Conservation (phyloP, 2,113 vertebrate species). For the Xenus cinereus region DNA sequence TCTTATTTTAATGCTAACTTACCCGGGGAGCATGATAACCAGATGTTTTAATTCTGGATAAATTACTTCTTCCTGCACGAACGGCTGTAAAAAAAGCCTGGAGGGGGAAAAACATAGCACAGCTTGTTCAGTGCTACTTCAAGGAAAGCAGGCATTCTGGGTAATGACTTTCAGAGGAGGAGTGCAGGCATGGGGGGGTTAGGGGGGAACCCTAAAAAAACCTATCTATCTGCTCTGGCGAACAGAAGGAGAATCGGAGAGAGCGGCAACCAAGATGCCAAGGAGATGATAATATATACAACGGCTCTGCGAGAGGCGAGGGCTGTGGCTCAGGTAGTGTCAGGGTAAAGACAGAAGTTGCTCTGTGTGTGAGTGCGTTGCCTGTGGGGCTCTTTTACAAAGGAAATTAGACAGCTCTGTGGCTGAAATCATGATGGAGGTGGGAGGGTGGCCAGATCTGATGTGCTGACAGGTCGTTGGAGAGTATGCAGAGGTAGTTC, state of each 20-base stretch:
- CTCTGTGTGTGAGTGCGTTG: not conserved
- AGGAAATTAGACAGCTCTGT: not conserved
- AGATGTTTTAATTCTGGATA: constrained; percentile 54
- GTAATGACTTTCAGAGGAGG: constrained; percentile 27
- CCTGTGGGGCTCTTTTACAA: not conserved
- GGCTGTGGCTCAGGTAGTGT: not conserved
- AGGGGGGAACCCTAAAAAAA: not conserved
- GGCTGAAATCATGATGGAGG: fast-evolving
- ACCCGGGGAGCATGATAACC: not conserved
- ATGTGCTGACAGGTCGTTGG: not conserved
- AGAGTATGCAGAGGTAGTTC: not conserved
- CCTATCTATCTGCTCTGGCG: not conserved
- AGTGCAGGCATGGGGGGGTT: not conserved
- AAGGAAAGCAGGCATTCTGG: constrained; percentile 11
- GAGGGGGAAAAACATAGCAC: not conserved
- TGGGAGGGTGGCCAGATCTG: not conserved
- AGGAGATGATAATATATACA: not conserved
- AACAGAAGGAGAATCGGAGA: not conserved
- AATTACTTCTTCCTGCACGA: constrained; percentile 43
- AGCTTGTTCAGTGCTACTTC: constrained; percentile 23
- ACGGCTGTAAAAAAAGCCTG: not conserved
- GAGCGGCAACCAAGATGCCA: not conserved
- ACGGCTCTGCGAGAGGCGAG: not conserved
- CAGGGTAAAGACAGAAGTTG: constrained; percentile 5
- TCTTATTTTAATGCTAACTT: not conserved